Conservation (phyloP, 2,888 invertebrate genomes). For the Cordilura impudica region DNA sequence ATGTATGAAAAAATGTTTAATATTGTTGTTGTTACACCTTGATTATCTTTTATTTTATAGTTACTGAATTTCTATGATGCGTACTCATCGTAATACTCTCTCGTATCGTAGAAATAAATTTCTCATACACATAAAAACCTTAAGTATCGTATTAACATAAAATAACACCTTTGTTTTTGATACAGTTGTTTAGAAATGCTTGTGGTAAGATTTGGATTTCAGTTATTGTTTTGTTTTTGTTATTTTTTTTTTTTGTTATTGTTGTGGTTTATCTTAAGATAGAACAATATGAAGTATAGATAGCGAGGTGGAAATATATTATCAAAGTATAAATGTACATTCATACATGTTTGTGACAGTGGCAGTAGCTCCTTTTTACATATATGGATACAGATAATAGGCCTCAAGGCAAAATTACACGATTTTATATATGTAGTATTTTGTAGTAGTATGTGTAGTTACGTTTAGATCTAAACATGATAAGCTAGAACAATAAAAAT, state of each 20-base stretch:
- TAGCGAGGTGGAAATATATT: constrained; percentile 23
- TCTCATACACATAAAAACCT: constrained; percentile 35
- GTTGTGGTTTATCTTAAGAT: neutral
- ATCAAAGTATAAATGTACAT: too few species aligned
- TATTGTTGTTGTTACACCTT: neutral
- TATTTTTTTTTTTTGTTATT: constrained; percentile 3
- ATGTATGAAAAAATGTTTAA: neutral
- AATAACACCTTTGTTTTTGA: constrained; percentile 48
- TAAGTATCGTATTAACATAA: constrained; percentile 38
- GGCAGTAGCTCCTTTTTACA: too few species aligned
- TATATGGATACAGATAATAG: too few species aligned
- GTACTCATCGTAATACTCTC: neutral
- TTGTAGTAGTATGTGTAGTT: too few species aligned
- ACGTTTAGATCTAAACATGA: constrained; percentile 8
- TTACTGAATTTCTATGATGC: neutral
- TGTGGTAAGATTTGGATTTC: constrained; percentile 30
- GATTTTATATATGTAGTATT: too few species aligned
- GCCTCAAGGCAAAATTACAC: neutral
- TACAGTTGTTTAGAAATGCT: constrained; percentile 23
- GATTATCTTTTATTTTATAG: neutral
- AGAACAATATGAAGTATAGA: neutral
- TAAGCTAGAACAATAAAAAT: constrained; percentile 27
- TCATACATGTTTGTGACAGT: neutral
- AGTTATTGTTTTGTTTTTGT: neutral
- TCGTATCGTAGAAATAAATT: constrained; percentile 14